phyloP scores from a whole-genome alignment of 2,888 invertebrate species.

The Lampropteryx suffumata region DNA sequence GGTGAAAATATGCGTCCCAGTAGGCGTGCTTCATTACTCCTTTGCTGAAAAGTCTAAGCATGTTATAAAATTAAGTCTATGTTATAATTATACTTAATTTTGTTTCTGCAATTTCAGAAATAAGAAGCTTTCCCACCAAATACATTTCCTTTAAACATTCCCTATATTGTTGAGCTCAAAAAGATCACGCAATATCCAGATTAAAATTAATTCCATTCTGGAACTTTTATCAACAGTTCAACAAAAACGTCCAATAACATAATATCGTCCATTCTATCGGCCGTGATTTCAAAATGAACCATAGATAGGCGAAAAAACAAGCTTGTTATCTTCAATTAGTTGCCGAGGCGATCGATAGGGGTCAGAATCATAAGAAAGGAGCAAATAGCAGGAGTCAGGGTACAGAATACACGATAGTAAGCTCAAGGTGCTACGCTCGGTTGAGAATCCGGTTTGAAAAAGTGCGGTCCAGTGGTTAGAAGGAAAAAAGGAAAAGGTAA shows the following conservation, averaged over 20 bases:
- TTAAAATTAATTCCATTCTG: constrained; percentile 39
- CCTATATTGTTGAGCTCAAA: constrained; percentile 26
- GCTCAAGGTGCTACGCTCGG: constrained; percentile 31
- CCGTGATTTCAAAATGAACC: constrained; percentile 59
- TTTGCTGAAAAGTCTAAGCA: constrained; percentile 7
- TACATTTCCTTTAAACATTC: not conserved
- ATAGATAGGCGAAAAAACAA: constrained; percentile 64
- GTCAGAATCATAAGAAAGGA: constrained; percentile 63
- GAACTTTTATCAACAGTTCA: constrained; percentile 44
- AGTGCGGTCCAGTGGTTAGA: constrained; percentile 36
- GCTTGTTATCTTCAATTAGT: constrained; percentile 76
- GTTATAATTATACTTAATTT: too few species aligned
- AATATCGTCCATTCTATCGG: constrained; percentile 54
- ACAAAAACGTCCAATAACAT: constrained; percentile 56
- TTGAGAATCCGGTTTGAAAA: constrained; percentile 61
- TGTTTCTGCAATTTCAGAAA: too few species aligned
- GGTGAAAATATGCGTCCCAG: constrained; percentile 16
- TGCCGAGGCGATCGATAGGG: constrained; percentile 62
- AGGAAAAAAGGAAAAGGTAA: constrained; percentile 43
- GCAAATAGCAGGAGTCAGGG: constrained; percentile 48
- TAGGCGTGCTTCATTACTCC: constrained; percentile 10
- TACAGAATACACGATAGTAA: constrained; percentile 19
- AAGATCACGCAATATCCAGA: constrained; percentile 39
- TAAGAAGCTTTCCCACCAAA: too few species aligned
- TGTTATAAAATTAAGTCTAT: not conserved